Base-by-base conservation (phyloP, 1,140 invertebrate species). In the Caenorhabditis tropicalis region DNA sequence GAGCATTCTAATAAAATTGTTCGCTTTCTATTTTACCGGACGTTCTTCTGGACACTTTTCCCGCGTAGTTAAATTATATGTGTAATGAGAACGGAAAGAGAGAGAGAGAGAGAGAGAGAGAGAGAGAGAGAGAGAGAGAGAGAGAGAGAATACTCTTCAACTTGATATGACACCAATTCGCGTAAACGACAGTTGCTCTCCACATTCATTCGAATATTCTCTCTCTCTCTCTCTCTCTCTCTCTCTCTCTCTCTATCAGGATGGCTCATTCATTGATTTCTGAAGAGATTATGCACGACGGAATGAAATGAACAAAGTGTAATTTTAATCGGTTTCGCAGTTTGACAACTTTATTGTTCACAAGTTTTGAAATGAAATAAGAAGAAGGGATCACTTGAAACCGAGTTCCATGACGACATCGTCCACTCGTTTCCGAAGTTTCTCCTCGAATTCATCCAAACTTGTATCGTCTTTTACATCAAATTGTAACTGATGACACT, bases 401-500 rank as follows among this genome's bases (percentile, higher is more conserved):
- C 82, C 79, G 19, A 87, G 2, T 21, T 74, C 53, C 9, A 21
- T 79, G 0, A 51, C 16, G 0, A 85, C 51, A 48, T 60, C 19
- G 46, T 70, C 49, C 2, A 88, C 87, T 58, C 85, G 82, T 82
- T 82, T 51, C 43, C 51, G 58, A 4, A 89, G 58, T 24, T 87
- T 43, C n/a, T 65, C 33, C 5, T 33, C 74, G n/a, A 43, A 88
- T 48, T 33, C 21, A 74, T 89, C 88, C n/a, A 89, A 49, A 36
- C 85, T 87, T n/a, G 36, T 19, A 53, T 89, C 88, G 4, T 58
- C 70, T 19, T 88, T 79, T 9, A 82, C 51, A 43, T 86, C 53
- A 16, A 36, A 29, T 21, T 82, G 43, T 27, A 89, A 48, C 21
- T 85, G 46, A 24, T 48, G 58, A 65, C 88, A 89, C 24, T 89